Percentiles rank a stretch among this genome's conserved stretches.
These are phyloP conservation scores for Syngnathus rostellatus DNA, from an alignment of 2,797 vertebrate genomes.

Conservation along the genomic window DNA sequence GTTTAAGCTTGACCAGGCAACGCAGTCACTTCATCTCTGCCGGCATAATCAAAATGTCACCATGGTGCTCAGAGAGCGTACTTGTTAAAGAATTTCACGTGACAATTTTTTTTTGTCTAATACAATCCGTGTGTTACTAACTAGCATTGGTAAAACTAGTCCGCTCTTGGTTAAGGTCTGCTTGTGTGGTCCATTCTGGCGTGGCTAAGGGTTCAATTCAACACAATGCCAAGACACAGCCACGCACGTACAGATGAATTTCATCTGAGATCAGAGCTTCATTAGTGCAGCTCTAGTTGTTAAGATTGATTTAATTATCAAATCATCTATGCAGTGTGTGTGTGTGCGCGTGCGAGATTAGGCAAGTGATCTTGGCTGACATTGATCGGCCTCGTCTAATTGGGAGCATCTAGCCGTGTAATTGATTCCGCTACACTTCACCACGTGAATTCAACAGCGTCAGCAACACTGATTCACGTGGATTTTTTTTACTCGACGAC, in stretches of 20 bases:
- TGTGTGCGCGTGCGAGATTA: slow-evolving; percentile 45
- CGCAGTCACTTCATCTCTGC: slow-evolving; percentile 48
- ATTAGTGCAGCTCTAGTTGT: slow-evolving; percentile 67
- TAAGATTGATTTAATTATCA: slow-evolving; percentile 71
- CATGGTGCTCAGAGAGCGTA: slow-evolving; percentile 21
- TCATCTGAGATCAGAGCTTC: slow-evolving; percentile 65
- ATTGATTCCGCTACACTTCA: slow-evolving; percentile 70
- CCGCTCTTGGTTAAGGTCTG: too few relatives aligned
- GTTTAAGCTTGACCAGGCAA: slow-evolving; percentile 42
- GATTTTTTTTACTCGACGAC: not conserved
- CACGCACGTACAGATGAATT: slow-evolving; percentile 46
- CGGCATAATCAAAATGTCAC: slow-evolving; percentile 51
- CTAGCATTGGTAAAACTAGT: too few relatives aligned
- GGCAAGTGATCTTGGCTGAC: slow-evolving; percentile 68
- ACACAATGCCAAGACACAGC: slow-evolving; percentile 12
- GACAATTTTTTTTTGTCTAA: not conserved
- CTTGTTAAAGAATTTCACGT: slow-evolving; percentile 3
- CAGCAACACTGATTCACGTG: slow-evolving; percentile 55
- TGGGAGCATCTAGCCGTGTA: slow-evolving; percentile 70
- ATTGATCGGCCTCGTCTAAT: slow-evolving; percentile 69
- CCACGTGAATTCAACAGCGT: slow-evolving; percentile 64
- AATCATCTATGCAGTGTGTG: slow-evolving; percentile 56
- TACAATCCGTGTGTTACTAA: not conserved
- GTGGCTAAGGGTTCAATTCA: not conserved
- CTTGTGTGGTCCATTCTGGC: not conserved